Percentiles rank a stretch among this genome's conserved stretches.
These are phyloP conservation scores for Gnatocerus cornutus DNA, from an alignment of 2,888 invertebrate species.

Conservation along the genomic window DNA sequence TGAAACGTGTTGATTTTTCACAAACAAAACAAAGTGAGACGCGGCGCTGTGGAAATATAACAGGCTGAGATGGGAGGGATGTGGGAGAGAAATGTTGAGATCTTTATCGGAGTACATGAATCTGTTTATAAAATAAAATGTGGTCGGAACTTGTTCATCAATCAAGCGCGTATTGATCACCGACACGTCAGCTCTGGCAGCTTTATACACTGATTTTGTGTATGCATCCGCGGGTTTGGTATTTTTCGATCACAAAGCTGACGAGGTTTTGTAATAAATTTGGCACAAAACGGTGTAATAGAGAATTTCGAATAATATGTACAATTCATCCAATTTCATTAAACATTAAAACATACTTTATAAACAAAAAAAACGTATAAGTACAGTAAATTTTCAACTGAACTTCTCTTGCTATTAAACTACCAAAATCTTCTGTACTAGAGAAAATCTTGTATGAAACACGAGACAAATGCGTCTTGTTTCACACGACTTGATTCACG, in stretches of 20 bases:
- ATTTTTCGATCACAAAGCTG: slow-evolving; percentile 5
- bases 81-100: slow-evolving; percentile 5
- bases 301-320: background rate
- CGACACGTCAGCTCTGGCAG: slow-evolving; percentile 7
- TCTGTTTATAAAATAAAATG: slow-evolving; percentile 31
- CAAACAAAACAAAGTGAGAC: too few relatives aligned
- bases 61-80: background rate
- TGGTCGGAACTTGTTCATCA: slow-evolving; percentile 21
- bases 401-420: too few relatives aligned
- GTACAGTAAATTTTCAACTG: too few relatives aligned
- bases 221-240: slow-evolving; percentile 2
- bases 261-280: background rate
- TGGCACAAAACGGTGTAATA: background rate
- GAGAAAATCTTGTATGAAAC: too few relatives aligned
- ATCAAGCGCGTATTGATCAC: slow-evolving; percentile 26
- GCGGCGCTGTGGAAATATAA: slow-evolving; percentile 3
- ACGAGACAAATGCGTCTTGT: too few relatives aligned
- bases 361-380: too few relatives aligned
- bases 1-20: background rate
- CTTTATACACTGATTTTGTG: slow-evolving; percentile 9
- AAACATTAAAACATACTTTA: too few relatives aligned
- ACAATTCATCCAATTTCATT: too few relatives aligned
- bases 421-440: too few relatives aligned
- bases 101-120: slow-evolving; percentile 20
- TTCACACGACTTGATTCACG: too few relatives aligned